Conservation (phyloP, 2,113 vertebrate genomes). For the Ploceus nigricollis region DNA sequence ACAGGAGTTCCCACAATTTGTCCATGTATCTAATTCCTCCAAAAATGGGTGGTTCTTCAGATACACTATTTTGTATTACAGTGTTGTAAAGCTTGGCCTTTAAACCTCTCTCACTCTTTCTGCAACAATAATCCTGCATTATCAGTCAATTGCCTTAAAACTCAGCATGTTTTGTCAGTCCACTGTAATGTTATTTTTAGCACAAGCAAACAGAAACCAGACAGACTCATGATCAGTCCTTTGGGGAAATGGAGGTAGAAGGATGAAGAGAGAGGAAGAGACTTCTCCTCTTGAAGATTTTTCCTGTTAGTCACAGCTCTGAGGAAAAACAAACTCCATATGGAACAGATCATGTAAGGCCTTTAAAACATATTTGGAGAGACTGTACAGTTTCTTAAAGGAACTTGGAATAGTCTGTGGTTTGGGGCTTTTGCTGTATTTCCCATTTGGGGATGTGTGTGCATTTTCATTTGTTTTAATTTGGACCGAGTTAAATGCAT, state of each 20-base stretch:
- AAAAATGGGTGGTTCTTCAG: background rate
- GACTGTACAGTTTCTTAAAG: conserved; percentile 15
- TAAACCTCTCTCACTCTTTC: background rate
- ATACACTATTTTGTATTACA: background rate
- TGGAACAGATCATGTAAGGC: conserved; percentile 49
- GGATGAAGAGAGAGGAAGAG: conserved; percentile 39
- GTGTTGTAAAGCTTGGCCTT: background rate
- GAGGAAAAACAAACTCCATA: conserved; percentile 50
- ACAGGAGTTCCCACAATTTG: background rate
- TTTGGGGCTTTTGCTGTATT: background rate
- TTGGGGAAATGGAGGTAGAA: conserved; percentile 15
- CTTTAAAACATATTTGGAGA: conserved; percentile 52
- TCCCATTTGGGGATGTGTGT: background rate
- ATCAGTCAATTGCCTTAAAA: background rate
- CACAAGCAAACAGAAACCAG: conserved; percentile 33
- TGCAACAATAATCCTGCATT: background rate
- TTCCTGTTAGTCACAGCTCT: conserved; percentile 56
- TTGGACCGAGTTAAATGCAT: background rate
- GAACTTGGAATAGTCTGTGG: conserved; percentile 1
- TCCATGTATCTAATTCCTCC: background rate
- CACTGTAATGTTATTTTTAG: conserved; percentile 24
- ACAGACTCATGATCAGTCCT: background rate
- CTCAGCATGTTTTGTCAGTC: background rate
- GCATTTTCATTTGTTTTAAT: conserved; percentile 33
- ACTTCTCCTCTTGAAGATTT: conserved; percentile 50